Evolutionary conservation across 2,113 vertebrate species (phyloP), one percentile per base, ranked within the genome.

Genomic region (Myotis brandtii): DNA sequence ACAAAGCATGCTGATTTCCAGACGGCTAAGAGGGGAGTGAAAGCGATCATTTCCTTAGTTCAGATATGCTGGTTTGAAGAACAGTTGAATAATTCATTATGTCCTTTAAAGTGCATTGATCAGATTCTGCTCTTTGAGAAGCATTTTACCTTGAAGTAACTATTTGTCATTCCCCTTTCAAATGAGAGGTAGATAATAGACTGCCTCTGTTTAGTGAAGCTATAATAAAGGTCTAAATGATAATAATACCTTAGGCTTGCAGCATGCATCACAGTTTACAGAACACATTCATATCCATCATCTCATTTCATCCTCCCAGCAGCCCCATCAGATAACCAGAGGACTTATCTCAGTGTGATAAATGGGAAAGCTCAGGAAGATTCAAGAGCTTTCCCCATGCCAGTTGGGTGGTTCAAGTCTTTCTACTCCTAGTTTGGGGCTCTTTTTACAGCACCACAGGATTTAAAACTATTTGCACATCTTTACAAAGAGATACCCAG

Each of bases 121-220:
- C 92, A 94, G 72, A 95, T 88, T 94, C 75, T 82, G 52, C 76
- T 92, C 81, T 94, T 92, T 37, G 73, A 88, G 91, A 91, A 82
- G 89, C 88, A 87, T 95, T 96, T 93, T 95, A 90, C 94, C 84
- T 96, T 95, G 91, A 94, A 92, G 82, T 85, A 95, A 96, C 85
- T 92, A 89, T 96, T 91, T 95, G 93, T 96, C 94, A 93, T 92
- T 92, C 69, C 20, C 17, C 62, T 83, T 94, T 94, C 67, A 88
- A 91, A 95, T 81, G 82, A 88, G 85, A 95, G 54, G 69, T 75
- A 86, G 72, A 73, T 77, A 95, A 90, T 43, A 95, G 76, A 92
- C 81, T 54, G 50, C 59, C 66, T 91, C 72, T 96, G 79, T 92
- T 97, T 95, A 95, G 76, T 10, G 1, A 93, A 96, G 94, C 89